Evolutionary conservation across 2,113 vertebrate genomes (phyloP), one percentile per base, ranked within the genome.

Genomic region (Oryzias woworae): DNA sequence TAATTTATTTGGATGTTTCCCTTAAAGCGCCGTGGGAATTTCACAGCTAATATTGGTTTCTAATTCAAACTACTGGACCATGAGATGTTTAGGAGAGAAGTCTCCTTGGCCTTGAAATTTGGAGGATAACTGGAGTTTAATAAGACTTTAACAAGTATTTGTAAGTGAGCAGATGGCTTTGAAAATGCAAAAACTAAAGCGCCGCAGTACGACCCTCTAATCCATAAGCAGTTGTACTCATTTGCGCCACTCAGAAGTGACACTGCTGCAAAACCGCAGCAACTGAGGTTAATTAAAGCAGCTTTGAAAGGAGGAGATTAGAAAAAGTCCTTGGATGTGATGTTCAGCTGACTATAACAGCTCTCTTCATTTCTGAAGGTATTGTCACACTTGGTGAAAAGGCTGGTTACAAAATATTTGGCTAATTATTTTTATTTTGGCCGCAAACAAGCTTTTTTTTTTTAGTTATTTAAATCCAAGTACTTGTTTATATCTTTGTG

Each of bases 21-120:
- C 46, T 4, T 41, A 66, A n/a, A 50, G 44, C 62, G 45, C 66
- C 78, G 67, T 71, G 63, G 66, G 75, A 64, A 52, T 62, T 75
- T 18, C 17, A 49, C 48, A 58, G 63, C 62, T 85, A 78, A 86
- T 78, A 80, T 71, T 78, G 75, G 16, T 10, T 65, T 42, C 52
- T 48, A 80, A 82, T 82, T 81, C 73, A 83, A 88, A 71, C 68
- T 53, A 49, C 22, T 72, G 70, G 74, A 69, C 74, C 77, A 70
- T 74, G 66, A 72, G 65, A 62, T 83, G 71, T 70, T 75, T 71
- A 60, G 50, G 58, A 74, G 45, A 71, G 23, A 60, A 36, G 52
- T 71, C 50, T 58, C 64, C 28, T 46, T 83, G 82, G 85, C 80
- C 78, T 85, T 88, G 78, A 58, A 80, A 69, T 70, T 71, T 73